phyloP scores from a whole-genome alignment of 1,140 invertebrate species.

The Lasioglossum baleicum region DNA sequence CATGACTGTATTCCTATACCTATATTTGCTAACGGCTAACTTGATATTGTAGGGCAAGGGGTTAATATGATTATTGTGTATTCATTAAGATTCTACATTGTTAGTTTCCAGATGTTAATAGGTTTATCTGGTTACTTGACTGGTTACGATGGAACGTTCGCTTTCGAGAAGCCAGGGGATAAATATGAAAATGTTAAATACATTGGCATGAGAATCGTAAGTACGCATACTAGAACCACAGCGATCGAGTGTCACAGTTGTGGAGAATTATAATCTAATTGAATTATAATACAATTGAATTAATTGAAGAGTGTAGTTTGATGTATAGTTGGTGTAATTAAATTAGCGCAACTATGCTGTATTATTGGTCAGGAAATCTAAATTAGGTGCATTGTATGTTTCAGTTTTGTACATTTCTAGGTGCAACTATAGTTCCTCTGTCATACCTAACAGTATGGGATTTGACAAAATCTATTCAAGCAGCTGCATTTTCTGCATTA shows the following conservation, averaged over 20 bases:
- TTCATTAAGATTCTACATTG: not conserved
- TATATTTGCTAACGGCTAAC: too few species aligned
- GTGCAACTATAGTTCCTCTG: slow-evolving; percentile 92
- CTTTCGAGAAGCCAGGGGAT: slow-evolving; percentile 97
- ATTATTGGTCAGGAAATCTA: not conserved
- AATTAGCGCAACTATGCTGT: not conserved
- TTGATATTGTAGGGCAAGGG: too few species aligned
- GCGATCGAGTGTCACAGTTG: too few species aligned
- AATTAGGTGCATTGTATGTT: slow-evolving; percentile 73
- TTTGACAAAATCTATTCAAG: slow-evolving; percentile 89
- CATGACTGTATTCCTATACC: too few species aligned
- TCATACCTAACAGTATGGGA: slow-evolving; percentile 94
- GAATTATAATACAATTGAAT: too few species aligned
- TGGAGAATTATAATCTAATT: too few species aligned
- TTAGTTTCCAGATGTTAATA: slow-evolving; percentile 92
- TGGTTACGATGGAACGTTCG: slow-evolving; percentile 97
- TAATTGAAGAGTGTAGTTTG: too few species aligned
- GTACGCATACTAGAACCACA: slow-evolving; percentile 64
- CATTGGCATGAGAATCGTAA: slow-evolving; percentile 96
- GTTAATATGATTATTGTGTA: slow-evolving; percentile 2
- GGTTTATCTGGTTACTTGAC: slow-evolving; percentile 94
- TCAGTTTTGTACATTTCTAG: slow-evolving; percentile 95
- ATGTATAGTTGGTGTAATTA: too few species aligned
- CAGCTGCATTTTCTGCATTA: slow-evolving; percentile 88
- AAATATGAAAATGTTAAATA: slow-evolving; percentile 94